phyloP scores from a whole-genome alignment of 2,888 invertebrate species.

The Ceramica pisi region DNA sequence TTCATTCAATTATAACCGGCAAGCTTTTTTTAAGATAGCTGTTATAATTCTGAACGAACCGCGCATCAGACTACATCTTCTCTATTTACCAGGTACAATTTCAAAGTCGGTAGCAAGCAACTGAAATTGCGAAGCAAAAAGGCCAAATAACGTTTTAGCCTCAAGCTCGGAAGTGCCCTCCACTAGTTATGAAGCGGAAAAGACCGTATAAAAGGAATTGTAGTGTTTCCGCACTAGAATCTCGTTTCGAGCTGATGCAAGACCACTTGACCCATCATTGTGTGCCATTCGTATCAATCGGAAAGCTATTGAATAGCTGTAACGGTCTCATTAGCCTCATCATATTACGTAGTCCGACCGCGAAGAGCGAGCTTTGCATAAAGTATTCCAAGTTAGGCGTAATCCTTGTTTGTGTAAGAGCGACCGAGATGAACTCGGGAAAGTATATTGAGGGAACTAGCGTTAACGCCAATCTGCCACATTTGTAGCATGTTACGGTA shows the following conservation, averaged over 20 bases:
- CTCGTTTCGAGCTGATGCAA: slow-evolving; percentile 41
- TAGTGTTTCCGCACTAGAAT: slow-evolving; percentile 53
- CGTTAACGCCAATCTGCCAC: slow-evolving; percentile 26
- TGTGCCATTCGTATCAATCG: slow-evolving; percentile 32
- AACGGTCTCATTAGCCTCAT: slow-evolving; percentile 53
- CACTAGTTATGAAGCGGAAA: slow-evolving; percentile 55
- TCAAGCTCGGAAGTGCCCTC: slow-evolving; percentile 28
- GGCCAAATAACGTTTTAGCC: slow-evolving; percentile 41
- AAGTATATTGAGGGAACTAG: slow-evolving; percentile 41
- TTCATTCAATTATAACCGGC: neutral
- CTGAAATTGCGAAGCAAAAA: slow-evolving; percentile 40
- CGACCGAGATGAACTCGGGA: slow-evolving; percentile 27
- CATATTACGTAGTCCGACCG: slow-evolving; percentile 47
- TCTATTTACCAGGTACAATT: slow-evolving; percentile 38
- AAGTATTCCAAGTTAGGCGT: slow-evolving; percentile 55
- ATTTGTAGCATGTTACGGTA: slow-evolving; percentile 27
- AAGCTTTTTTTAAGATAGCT: neutral
- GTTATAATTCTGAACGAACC: neutral
- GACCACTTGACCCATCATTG: slow-evolving; percentile 39
- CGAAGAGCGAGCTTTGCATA: slow-evolving; percentile 53
- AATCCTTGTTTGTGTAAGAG: slow-evolving; percentile 53
- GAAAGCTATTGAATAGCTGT: slow-evolving; percentile 22
- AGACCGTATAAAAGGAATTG: slow-evolving; percentile 33
- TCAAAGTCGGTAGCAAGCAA: slow-evolving; percentile 15
- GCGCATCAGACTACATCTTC: neutral